phyloP scores from a whole-genome alignment of 2,888 invertebrate genomes.

The Amiota minor region DNA sequence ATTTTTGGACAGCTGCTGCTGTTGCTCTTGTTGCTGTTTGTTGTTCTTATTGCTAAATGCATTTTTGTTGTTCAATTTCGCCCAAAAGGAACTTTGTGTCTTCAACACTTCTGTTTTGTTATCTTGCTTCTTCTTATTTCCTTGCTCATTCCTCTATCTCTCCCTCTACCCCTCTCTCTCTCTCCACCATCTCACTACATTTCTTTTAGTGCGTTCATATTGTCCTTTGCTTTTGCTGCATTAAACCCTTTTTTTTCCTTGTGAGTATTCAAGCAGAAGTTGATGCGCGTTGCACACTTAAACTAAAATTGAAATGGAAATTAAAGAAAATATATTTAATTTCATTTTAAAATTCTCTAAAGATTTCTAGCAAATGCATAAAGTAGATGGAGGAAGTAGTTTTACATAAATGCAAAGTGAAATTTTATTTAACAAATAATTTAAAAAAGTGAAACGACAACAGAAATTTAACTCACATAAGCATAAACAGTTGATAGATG shows the following conservation, averaged over 20 bases:
- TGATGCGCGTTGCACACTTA: slow-evolving; percentile 1
- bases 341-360: slow-evolving; percentile 37
- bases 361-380: background rate
- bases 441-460: background rate
- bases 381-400: no score
- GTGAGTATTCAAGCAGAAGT: background rate
- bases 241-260: no score
- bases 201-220: no score
- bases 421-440: background rate
- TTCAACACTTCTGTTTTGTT: background rate
- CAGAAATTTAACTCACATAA: background rate
- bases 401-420: background rate
- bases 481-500: background rate
- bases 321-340: slow-evolving; percentile 63
- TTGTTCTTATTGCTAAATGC: slow-evolving; percentile 60
- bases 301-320: slow-evolving; percentile 41
- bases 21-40: slow-evolving; percentile 32
- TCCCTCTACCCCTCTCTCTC: no score
- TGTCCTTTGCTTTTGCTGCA: no score
- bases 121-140: no score
- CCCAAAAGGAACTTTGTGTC: background rate
- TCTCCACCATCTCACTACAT: no score
- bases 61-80: slow-evolving; percentile 65
- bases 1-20: slow-evolving; percentile 17
- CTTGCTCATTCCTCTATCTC: no score